A percentile compares a stretch with the other conserved stretches of the same genome.
Conservation (phyloP, 1,140 invertebrate genomes). For the Chironomus tepperi region DNA sequence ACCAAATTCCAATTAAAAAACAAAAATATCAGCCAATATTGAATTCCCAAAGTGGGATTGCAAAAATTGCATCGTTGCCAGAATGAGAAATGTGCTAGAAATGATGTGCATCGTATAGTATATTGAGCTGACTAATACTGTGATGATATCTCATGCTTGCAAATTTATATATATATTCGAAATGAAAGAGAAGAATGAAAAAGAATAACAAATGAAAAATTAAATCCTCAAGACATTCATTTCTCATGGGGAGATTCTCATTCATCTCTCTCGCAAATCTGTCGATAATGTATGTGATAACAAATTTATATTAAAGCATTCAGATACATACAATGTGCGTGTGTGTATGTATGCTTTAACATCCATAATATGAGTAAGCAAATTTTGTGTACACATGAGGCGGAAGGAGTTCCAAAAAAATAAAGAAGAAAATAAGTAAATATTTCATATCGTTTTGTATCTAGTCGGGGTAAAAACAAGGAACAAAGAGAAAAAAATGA, state of each 20-base stretch:
- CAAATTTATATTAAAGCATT: not conserved
- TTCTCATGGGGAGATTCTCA: not conserved
- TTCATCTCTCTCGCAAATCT: constrained; percentile 12
- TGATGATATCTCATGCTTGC: too few species aligned
- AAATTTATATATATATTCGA: too few species aligned
- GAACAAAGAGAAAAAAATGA: not conserved
- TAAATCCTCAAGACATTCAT: constrained; percentile 1
- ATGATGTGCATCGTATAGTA: too few species aligned
- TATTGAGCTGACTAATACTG: too few species aligned
- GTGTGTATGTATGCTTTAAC: not conserved
- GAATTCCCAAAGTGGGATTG: too few species aligned
- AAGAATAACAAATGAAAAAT: not conserved
- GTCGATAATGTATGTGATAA: constrained; percentile 2
- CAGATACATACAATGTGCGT: not conserved
- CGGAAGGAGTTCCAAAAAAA: not conserved
- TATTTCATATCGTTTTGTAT: not conserved
- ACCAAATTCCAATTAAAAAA: too few species aligned
- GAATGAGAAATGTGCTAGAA: too few species aligned
- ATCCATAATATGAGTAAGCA: not conserved
- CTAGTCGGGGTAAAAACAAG: not conserved
- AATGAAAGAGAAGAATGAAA: too few species aligned
- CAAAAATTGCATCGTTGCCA: too few species aligned
- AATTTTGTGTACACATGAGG: not conserved
- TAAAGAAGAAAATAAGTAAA: not conserved
- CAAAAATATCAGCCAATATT: too few species aligned